phyloP scores from a whole-genome alignment of 2,888 invertebrate genomes.

The Tryphoninae sp. region DNA sequence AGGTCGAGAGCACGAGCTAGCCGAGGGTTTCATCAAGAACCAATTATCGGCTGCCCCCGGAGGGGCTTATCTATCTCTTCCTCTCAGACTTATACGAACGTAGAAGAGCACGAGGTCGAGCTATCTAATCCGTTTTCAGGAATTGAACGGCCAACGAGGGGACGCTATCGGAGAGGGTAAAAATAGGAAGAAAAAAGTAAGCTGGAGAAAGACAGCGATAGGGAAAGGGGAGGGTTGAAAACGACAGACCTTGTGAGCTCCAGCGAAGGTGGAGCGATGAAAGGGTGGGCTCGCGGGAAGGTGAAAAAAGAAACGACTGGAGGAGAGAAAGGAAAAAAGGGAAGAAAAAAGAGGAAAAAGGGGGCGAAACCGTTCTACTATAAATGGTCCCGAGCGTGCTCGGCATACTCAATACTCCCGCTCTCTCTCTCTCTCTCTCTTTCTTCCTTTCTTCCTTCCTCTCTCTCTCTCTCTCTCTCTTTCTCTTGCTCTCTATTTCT shows the following conservation, averaged over 20 bases:
- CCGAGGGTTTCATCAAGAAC: conserved; percentile 53
- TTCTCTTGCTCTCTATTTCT: conserved; percentile 11
- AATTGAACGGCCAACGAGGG: conserved; percentile 52
- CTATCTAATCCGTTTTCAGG: conserved; percentile 55
- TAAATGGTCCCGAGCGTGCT: conserved; percentile 64
- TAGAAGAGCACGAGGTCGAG: conserved; percentile 22
- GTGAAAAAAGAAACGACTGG: conserved; percentile 51
- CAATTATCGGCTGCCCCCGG: conserved; percentile 58
- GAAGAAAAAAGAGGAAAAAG: conserved; percentile 50
- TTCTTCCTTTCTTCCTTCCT: conserved; percentile 17
- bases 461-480: conserved; percentile 16
- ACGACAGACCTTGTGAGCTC: conserved; percentile 31
- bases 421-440: conserved; percentile 23
- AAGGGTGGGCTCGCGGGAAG: conserved; percentile 36
- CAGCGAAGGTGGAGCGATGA: conserved; percentile 54
- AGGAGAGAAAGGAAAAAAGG: conserved; percentile 28
- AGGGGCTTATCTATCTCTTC: conserved; percentile 45
- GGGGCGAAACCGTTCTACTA: conserved; percentile 63
- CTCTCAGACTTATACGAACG: conserved; percentile 41
- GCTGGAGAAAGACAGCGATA: conserved; percentile 30
- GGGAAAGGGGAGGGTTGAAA: conserved; percentile 26
- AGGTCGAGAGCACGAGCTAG: conserved; percentile 45
- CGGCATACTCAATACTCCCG: conserved; percentile 57
- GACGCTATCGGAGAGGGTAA: conserved; percentile 57
- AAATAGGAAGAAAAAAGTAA: conserved; percentile 33